These are phyloP conservation scores for Sthenelais limicola DNA, from an alignment of 2,888 invertebrate species.

Conservation along the genomic window DNA sequence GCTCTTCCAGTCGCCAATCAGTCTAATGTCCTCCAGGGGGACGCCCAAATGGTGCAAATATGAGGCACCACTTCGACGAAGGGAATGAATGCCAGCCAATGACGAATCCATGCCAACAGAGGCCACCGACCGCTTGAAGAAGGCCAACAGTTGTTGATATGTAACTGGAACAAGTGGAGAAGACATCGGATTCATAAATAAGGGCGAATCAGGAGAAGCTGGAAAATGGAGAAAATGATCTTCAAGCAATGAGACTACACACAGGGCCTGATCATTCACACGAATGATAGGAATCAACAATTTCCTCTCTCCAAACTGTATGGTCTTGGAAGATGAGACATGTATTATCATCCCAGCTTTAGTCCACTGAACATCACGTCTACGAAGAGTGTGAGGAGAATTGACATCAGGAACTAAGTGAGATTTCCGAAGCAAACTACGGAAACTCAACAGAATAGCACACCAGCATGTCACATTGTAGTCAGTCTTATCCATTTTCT, in stretches of 20 bases:
- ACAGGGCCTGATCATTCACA: neutral
- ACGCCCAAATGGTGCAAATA: conserved; percentile 1
- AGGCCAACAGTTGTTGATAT: neutral
- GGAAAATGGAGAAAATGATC: neutral
- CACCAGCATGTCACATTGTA: neutral
- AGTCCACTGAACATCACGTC: neutral
- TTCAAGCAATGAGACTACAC: neutral
- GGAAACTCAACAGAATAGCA: neutral
- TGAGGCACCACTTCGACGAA: neutral
- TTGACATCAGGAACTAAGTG: neutral
- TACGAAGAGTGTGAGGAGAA: neutral
- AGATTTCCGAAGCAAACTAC: neutral
- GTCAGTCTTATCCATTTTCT: neutral
- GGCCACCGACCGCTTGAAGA: neutral
- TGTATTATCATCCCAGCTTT: neutral
- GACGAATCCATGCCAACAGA: neutral
- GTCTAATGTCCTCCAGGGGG: neutral
- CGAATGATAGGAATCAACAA: neutral
- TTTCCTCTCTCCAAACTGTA: neutral
- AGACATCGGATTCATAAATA: neutral
- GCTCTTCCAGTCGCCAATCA: neutral
- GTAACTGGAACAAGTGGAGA: neutral
- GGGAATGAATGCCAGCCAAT: neutral
- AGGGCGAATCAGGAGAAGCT: neutral
- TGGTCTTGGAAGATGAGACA: neutral